These are phyloP conservation scores for Trachymyrmex cornetzi DNA, from an alignment of 1,140 invertebrate species.

Conservation along the genomic window DNA sequence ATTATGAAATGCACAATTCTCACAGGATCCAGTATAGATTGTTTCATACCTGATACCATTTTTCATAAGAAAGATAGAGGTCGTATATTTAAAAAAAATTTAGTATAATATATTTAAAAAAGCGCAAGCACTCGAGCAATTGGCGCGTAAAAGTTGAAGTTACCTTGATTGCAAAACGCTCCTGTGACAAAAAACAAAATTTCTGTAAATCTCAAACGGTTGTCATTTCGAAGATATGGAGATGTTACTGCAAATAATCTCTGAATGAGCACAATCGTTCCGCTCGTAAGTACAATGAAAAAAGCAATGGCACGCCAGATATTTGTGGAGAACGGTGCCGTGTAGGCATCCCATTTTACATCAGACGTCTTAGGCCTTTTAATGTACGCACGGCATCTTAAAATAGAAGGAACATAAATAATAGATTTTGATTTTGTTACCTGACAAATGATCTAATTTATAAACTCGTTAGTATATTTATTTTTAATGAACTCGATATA, in stretches of 20 bases:
- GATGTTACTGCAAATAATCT: conserved; percentile 7
- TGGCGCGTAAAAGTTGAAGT: not conserved
- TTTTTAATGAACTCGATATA: not conserved
- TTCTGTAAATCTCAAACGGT: conserved; percentile 71
- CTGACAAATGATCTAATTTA: not conserved
- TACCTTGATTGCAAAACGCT: conserved; percentile 83
- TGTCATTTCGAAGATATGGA: not conserved
- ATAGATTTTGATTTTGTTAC: not conserved
- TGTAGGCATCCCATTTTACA: conserved; percentile 83
- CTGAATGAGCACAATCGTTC: conserved; percentile 50
- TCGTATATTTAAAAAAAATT: not conserved
- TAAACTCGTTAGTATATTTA: not conserved
- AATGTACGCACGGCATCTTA: conserved; percentile 81
- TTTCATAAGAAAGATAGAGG: not conserved
- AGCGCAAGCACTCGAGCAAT: not conserved
- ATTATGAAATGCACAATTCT: conserved; percentile 81
- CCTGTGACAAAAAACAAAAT: conserved; percentile 80
- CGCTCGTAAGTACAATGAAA: conserved; percentile 69
- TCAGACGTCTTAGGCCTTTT: conserved; percentile 79
- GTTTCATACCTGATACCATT: conserved; percentile 78
- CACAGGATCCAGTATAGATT: conserved; percentile 78
- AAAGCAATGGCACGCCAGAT: conserved; percentile 80
- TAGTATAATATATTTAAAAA: not conserved
- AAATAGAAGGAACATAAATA: conserved; percentile 41
- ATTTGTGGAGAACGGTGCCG: conserved; percentile 79